Base-by-base conservation (phyloP, 1,140 invertebrate genomes). In the Camponotus vicinus region DNA sequence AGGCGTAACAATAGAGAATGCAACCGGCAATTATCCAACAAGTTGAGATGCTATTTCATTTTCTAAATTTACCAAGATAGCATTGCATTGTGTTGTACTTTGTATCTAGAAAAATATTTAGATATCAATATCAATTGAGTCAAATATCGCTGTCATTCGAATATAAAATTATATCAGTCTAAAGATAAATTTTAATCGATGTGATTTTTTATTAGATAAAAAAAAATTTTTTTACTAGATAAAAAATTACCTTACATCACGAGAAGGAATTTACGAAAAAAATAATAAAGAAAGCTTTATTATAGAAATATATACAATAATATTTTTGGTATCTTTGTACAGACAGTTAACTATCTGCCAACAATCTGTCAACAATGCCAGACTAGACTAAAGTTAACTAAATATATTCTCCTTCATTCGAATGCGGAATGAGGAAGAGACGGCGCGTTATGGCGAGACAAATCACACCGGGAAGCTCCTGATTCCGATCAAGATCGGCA, bases 401-500 rank as follows among this genome's bases (percentile, higher is more conserved):
- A 73, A 75, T 83, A 83, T 75, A 83, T 45, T 15, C 42, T 5
- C 15, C 18, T 73, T 57, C 21, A 73, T 82, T 73, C 27, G 0
- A 42, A 32, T 40, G 69, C 55, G 69, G 79, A 83, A 83, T 83
- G 79, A 83, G 79, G 79, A 83, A 83, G 77, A 42, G 61, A 52
- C 0, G 27, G 67, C 55, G 79, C n/a, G 67, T 82, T 83, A 75
- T 61, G 57, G 79, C 7, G 34, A 83, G 79, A 83, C 79, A 83
- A 61, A 83, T 83, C 55, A 5, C 40, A 5, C 40, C 73, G 27
- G 18, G 57, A 32, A 88, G 84, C 85, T 89, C 11, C 57, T 70
- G 73, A 59, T 78, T 76, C 61, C 86, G 86, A 79, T 76, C 61
- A 85, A 79, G 75, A 88, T 87, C 87, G 75, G 73, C 66, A 86